Conservation (phyloP, 2,888 invertebrate genomes). For the Scaeva pyrastri region DNA sequence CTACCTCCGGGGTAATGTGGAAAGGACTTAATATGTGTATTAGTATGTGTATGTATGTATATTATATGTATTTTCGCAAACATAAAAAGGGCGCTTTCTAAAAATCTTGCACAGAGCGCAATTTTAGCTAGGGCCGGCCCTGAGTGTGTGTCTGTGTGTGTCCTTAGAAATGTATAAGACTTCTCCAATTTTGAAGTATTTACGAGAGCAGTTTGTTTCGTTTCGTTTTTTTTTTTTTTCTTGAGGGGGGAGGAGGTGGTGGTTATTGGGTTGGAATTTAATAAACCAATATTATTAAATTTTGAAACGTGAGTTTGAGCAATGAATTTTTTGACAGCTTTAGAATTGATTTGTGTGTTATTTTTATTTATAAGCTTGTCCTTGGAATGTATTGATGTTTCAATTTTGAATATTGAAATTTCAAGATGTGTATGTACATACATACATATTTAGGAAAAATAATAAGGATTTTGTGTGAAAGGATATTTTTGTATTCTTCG, state of each 20-base stretch:
- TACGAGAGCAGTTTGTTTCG: background rate
- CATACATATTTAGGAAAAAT: background rate
- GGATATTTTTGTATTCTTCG: no score
- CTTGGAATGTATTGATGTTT: background rate
- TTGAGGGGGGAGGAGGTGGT: no score
- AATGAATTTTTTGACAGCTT: conserved; percentile 3
- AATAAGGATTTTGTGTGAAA: background rate
- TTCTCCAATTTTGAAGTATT: background rate
- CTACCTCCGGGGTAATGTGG: no score
- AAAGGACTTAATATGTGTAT: no score
- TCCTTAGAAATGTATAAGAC: background rate
- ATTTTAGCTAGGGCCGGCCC: no score
- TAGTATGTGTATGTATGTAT: no score
- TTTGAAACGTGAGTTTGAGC: background rate
- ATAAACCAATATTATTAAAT: background rate
- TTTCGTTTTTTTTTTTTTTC: background rate
- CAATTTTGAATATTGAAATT: conserved; percentile 3
- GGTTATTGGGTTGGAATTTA: background rate
- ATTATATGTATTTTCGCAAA: no score
- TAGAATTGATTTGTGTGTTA: background rate
- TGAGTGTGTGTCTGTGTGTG: background rate
- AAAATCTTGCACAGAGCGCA: no score
- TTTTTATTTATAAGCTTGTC: background rate
- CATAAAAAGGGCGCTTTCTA: no score
- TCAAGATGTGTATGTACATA: no score